Conservation (phyloP, 2,797 vertebrate species). For the Microtus obscurus region DNA sequence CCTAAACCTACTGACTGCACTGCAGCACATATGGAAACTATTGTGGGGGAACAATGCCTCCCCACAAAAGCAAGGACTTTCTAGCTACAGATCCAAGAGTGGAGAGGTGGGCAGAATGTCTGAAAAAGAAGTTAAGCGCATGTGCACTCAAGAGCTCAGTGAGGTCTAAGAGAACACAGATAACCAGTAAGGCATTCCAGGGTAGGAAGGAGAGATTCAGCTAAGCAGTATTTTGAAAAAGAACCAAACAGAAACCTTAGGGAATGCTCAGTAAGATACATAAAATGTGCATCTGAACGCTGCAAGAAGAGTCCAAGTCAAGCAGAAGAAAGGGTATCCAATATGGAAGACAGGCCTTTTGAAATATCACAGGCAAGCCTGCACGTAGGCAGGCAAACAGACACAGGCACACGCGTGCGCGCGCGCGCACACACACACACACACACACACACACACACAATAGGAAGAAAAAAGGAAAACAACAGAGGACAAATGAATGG, state of each 20-base stretch:
- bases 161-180: background rate
- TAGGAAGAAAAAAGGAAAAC: background rate
- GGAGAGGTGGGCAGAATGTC: background rate
- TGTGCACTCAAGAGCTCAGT: background rate
- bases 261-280: background rate
- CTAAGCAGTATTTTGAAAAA: background rate
- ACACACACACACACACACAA: background rate
- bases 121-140: background rate
- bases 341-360: background rate
- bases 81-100: background rate
- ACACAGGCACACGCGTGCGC: background rate
- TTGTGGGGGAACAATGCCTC: background rate
- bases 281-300: background rate
- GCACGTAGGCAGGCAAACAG: background rate
- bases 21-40: no score
- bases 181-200: background rate
- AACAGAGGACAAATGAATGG: background rate
- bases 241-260: background rate
- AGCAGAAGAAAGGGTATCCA: background rate
- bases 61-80: background rate
- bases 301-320: background rate
- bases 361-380: background rate
- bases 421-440: background rate
- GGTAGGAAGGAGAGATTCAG: background rate
- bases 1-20: background rate